phyloP scores from a whole-genome alignment of 2,797 vertebrate genomes.

The Schizopygopsis pylzovi region DNA sequence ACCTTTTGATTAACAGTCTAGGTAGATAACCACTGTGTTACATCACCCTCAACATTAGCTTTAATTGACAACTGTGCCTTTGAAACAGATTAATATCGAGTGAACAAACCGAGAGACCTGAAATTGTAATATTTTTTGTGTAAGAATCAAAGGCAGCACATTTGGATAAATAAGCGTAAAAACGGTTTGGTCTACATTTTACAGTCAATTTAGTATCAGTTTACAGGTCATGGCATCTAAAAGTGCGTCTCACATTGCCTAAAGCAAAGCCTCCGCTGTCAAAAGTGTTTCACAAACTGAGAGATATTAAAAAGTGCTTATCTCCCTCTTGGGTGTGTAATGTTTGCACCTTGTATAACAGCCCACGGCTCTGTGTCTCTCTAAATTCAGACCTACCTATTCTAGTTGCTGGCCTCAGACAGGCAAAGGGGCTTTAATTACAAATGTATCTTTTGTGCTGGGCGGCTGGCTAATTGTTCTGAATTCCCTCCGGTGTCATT shows the following conservation, averaged over 20 bases:
- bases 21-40: neutral
- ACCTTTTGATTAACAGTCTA: neutral
- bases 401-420: conserved; percentile 34
- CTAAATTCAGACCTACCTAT: conserved; percentile 29
- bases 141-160: neutral
- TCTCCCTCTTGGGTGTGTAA: conserved; percentile 33
- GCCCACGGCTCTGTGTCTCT: conserved; percentile 10
- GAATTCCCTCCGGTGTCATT: conserved; percentile 50
- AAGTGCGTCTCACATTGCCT: neutral
- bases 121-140: neutral
- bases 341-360: conserved; percentile 9
- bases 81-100: neutral
- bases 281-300: conserved; percentile 8
- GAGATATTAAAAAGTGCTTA: conserved; percentile 22
- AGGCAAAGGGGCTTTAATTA: conserved; percentile 48
- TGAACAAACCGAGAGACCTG: neutral
- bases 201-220: conserved; percentile 16
- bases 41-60: neutral
- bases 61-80: neutral
- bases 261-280: conserved; percentile 9
- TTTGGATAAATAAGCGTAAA: conserved; percentile 22
- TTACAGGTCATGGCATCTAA: conserved; percentile 13
- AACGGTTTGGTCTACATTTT: conserved; percentile 11
- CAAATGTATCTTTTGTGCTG: conserved; percentile 49
- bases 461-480: conserved; percentile 47